Base-by-base conservation (phyloP, 1,140 invertebrate species). In the Andrena cerasifolii region DNA sequence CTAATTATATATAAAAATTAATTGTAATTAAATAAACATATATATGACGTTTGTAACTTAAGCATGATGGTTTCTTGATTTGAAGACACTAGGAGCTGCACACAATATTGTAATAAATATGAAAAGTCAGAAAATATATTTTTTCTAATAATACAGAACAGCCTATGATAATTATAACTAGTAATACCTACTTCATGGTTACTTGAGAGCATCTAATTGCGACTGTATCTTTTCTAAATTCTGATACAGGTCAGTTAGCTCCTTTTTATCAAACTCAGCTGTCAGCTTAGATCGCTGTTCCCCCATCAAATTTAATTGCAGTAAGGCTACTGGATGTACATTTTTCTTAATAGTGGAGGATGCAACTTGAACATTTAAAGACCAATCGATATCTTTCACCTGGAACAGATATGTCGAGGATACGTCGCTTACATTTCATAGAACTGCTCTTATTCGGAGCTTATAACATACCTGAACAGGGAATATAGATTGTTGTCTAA, bases 171-270 rank as follows among this genome's bases (percentile, higher is more conserved):
- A 68, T 53, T 67, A 43, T 59, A n/a, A 63, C 33, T 70, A 59
- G 54, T 67, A 79, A 71, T 33, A 47, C 54, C 14, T 33, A 36
- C 66, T 58, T 40, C 36, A 70, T 65, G 61, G 76, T 85, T 87
- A 89, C 86, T 90, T 89, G n/a, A 92, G 82, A 43, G 88, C 36
- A 83, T 92, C 91, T 21, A 93, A 70, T 43, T 92, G 87, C 10
- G 63, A 66, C 61, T 92, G 91, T 73, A 93, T 92, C 74, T 90
- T 83, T 65, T 92, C 89, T 59, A 92, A 79, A 65, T 87, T 87
- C 12, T 89, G 28, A 80, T 90, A 89, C 5, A 93, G 61, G 36
- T 91, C 82, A 51, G 56, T 82, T 4, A 93, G 78, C 47, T 87
- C 79, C 26, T 82, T 66, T 82, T 88, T 90, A 66, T 91, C 78